Evolutionary conservation across 1,140 invertebrate genomes (phyloP).

Genomic region (Drosophila busckii): DNA sequence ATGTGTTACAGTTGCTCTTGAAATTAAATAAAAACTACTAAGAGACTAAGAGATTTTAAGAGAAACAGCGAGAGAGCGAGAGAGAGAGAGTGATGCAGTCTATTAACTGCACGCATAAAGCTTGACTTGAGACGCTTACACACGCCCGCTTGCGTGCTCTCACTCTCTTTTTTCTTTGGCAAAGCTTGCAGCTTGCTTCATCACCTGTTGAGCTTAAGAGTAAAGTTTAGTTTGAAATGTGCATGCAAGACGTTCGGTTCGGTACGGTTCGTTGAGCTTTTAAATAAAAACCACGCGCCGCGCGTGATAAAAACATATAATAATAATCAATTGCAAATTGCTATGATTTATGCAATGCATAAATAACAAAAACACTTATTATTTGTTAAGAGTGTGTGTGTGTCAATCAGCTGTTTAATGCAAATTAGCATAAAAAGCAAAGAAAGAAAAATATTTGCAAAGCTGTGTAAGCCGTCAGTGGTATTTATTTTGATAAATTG

Average conservation of each 20-base stretch:
- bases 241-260: slow-evolving; percentile 45
- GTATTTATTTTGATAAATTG: too few species aligned
- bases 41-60: too few species aligned
- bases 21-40: too few species aligned
- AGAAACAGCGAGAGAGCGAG: too few species aligned
- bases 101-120: slow-evolving; percentile 1
- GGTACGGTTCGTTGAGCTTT: not conserved
- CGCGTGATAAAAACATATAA: slow-evolving; percentile 37
- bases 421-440: slow-evolving; percentile 4
- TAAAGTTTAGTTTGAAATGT: slow-evolving; percentile 43
- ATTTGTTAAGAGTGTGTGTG: slow-evolving; percentile 17
- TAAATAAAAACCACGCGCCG: slow-evolving; percentile 1
- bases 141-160: slow-evolving; percentile 7
- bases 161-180: too few species aligned
- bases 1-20: not conserved
- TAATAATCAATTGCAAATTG: slow-evolving; percentile 46
- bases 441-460: slow-evolving; percentile 12
- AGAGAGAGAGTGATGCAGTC: not conserved
- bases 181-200: slow-evolving; percentile 4
- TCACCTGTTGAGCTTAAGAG: slow-evolving; percentile 16
- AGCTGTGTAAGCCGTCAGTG: too few species aligned
- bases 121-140: slow-evolving; percentile 5
- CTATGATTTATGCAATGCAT: slow-evolving; percentile 32
- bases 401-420: slow-evolving; percentile 9
- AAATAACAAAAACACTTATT: slow-evolving; percentile 47